Percentiles rank a stretch among this genome's conserved stretches.
Evolutionary conservation across 2,888 invertebrate species (phyloP).

Genomic region (Erannis defoliaria): DNA sequence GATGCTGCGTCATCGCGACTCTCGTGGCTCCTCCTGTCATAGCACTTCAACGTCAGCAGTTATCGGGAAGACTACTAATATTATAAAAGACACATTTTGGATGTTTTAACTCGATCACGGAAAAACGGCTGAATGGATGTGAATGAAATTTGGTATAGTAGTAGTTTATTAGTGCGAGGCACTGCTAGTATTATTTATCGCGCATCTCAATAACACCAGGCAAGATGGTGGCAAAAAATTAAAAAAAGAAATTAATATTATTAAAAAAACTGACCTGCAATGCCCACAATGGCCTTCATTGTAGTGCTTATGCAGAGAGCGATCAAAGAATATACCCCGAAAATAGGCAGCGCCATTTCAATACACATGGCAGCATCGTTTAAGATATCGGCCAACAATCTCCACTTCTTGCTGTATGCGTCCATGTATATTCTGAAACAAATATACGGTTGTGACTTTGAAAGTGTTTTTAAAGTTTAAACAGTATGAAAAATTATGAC

Average conservation of each 20-base stretch:
- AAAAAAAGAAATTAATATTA: neutral
- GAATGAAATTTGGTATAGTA: too few relatives aligned
- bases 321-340: slow-evolving; percentile 86
- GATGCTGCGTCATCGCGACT: slow-evolving; percentile 97
- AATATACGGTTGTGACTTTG: too few relatives aligned
- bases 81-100: too few relatives aligned
- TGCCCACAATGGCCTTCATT: slow-evolving; percentile 95
- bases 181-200: too few relatives aligned
- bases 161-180: too few relatives aligned
- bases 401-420: slow-evolving; percentile 97
- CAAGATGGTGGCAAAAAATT: neutral
- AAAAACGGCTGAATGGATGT: too few relatives aligned
- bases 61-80: neutral
- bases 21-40: slow-evolving; percentile 94
- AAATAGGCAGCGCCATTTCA: slow-evolving; percentile 93
- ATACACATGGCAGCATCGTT: slow-evolving; percentile 97
- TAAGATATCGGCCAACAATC: slow-evolving; percentile 96
- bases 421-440: slow-evolving; percentile 91
- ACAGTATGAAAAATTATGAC: too few relatives aligned
- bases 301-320: slow-evolving; percentile 91
- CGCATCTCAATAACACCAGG: too few relatives aligned
- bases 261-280: slow-evolving; percentile 88
- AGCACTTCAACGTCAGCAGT: neutral
- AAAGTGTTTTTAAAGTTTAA: too few relatives aligned
- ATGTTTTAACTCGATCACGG: too few relatives aligned